phyloP scores from a whole-genome alignment of 2,113 vertebrate genomes.

The Corythornis vintsioides region DNA sequence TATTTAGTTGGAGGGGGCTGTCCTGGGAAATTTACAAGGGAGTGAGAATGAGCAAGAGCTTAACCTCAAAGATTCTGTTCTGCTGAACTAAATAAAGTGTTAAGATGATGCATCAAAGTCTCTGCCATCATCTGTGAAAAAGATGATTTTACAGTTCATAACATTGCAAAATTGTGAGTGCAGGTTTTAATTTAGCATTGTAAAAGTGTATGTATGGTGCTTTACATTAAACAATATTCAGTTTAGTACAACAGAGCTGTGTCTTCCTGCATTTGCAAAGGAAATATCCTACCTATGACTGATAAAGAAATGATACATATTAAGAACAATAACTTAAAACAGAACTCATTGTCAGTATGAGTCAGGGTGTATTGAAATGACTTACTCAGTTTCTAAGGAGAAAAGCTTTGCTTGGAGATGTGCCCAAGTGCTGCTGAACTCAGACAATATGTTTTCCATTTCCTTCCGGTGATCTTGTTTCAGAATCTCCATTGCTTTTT shows the following conservation, averaged over 20 bases:
- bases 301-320: not conserved
- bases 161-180: not conserved
- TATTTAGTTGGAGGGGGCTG: not conserved
- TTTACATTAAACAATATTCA: not conserved
- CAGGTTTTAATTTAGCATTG: not conserved
- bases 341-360: not conserved
- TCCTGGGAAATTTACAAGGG: not conserved
- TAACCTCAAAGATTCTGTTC: not conserved
- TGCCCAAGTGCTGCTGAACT: constrained; percentile 84
- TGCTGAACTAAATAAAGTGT: not conserved
- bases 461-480: constrained; percentile 82
- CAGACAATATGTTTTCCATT: constrained; percentile 82
- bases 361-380: constrained; percentile 11
- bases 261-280: not conserved
- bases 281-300: not conserved
- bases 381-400: constrained; percentile 87
- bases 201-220: not conserved
- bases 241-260: not conserved
- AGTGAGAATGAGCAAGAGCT: not conserved
- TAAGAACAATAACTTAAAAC: not conserved
- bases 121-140: not conserved
- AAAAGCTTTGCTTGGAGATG: constrained; percentile 87
- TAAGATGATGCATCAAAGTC: not conserved
- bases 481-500: constrained; percentile 78
- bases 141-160: not conserved